Evolutionary conservation across 1,140 invertebrate genomes (phyloP).

Genomic region (Dysdera silvatica): DNA sequence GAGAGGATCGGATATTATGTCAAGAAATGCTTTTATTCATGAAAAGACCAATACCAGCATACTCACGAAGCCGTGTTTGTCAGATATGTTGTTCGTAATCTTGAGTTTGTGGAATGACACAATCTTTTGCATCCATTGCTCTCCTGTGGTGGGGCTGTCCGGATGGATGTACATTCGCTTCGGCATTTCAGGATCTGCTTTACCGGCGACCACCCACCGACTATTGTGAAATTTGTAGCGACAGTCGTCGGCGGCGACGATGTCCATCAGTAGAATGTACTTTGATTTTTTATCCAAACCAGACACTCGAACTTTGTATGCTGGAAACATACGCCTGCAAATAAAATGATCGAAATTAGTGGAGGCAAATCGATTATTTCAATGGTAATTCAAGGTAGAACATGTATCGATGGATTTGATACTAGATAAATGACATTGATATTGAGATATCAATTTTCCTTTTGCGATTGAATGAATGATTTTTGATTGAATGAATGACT

Average conservation of each 20-base stretch:
- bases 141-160: constrained; percentile 92
- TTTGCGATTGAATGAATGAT: too few species aligned
- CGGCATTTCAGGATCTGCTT: constrained; percentile 96
- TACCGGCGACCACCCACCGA: constrained; percentile 67
- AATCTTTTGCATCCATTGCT: constrained; percentile 99
- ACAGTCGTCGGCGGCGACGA: constrained; percentile 45
- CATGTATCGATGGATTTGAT: too few species aligned
- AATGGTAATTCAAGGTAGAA: too few species aligned
- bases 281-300: constrained; percentile 94
- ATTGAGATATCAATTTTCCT: too few species aligned
- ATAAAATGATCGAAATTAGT: constrained; percentile 43
- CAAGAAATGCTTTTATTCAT: too few species aligned
- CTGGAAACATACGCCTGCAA: constrained; percentile 92
- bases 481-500: too few species aligned
- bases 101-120: constrained; percentile 99
- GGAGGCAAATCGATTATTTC: too few species aligned
- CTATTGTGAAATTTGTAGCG: constrained; percentile 46
- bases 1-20: too few species aligned
- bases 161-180: constrained; percentile 99
- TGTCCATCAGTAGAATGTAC: constrained; percentile 85
- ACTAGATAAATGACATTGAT: too few species aligned
- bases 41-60: too few species aligned
- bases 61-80: constrained; percentile 99
- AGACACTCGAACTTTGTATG: constrained; percentile 92
- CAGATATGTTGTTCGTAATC: constrained; percentile 98